Base-by-base conservation (phyloP, 2,888 invertebrate genomes). In the Rhogogaster chlorosoma region DNA sequence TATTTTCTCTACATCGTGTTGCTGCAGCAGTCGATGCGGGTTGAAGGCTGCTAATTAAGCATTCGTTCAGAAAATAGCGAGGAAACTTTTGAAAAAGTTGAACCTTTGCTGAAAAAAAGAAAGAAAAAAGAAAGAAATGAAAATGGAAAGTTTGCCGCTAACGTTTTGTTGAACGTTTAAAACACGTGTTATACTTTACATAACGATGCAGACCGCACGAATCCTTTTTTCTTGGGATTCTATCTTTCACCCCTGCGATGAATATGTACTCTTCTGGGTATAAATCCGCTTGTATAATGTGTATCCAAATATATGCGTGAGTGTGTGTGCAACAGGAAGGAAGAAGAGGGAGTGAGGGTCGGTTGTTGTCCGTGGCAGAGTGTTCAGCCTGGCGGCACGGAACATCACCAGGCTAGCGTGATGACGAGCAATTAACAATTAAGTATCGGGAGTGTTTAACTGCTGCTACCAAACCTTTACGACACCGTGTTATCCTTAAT, bases 381-480 rank as follows among this genome's bases (percentile, higher is more conserved):
- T 22, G 71, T 42, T 73, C 42, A 42, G 42, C 71, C 42, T 38
- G 32, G 67, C 67, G 67, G 38, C 71, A 73, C 71, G 71, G 42
- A 73, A 73, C 71, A 73, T 42, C 38, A 42, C 71, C 38, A 9
- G 38, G 71, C 71, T 80, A 61, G 80, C 80, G 80, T 80, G 80
- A 80, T 80, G 80, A 80, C 80, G 61, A 80, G 80, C 80, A 80
- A 80, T 80, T 80, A 80, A 80, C 80, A 80, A 80, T 80, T 80
- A 80, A 80, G 80, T 80, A 80, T 80, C 80, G 80, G 80, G 77
- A 77, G 77, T 77, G 77, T 77, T 77, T 77, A 77, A 77, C 77
- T 53, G 77, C 77, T 53, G 77, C 77, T 49, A 77, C 77, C 32
- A 53, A 77, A 77, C 77, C 77, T 77, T 77, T 77, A 77, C 77